phyloP scores from a whole-genome alignment of 2,113 vertebrate species.

The Atherinomorus stipes region DNA sequence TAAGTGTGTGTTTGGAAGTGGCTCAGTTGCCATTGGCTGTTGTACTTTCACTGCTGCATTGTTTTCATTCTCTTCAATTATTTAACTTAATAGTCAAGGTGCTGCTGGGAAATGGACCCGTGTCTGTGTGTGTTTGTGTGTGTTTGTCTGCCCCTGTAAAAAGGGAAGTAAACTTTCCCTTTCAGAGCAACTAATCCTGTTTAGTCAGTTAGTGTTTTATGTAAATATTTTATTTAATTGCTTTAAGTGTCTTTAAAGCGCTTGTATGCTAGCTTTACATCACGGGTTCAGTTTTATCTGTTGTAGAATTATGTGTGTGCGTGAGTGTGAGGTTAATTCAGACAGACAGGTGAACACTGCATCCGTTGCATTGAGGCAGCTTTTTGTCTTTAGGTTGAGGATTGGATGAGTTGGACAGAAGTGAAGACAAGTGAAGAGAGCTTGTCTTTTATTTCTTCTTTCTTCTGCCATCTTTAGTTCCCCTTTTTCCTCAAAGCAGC shows the following conservation, averaged over 20 bases:
- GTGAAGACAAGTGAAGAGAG: conserved; percentile 16
- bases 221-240: too few relatives aligned
- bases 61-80: conserved; percentile 56
- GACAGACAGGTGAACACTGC: conserved; percentile 39
- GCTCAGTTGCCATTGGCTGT: background rate
- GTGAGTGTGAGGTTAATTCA: conserved; percentile 27
- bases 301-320: background rate
- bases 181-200: background rate
- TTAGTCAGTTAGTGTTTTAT: too few relatives aligned
- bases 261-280: background rate
- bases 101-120: conserved; percentile 25
- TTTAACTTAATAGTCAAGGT: conserved; percentile 49
- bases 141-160: conserved; percentile 1
- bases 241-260: too few relatives aligned
- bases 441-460: background rate
- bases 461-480: background rate
- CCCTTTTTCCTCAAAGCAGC: conserved; percentile 4
- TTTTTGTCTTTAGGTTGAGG: conserved; percentile 32
- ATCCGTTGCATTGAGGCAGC: conserved; percentile 29
- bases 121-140: conserved; percentile 5
- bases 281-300: background rate
- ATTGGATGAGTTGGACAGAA: conserved; percentile 14
- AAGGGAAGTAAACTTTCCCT: background rate
- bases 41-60: conserved; percentile 34
- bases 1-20: background rate